Evolutionary conservation across 1,140 invertebrate species (phyloP), one percentile per base, ranked within the genome.

Genomic region (Saccostrea glomerata): DNA sequence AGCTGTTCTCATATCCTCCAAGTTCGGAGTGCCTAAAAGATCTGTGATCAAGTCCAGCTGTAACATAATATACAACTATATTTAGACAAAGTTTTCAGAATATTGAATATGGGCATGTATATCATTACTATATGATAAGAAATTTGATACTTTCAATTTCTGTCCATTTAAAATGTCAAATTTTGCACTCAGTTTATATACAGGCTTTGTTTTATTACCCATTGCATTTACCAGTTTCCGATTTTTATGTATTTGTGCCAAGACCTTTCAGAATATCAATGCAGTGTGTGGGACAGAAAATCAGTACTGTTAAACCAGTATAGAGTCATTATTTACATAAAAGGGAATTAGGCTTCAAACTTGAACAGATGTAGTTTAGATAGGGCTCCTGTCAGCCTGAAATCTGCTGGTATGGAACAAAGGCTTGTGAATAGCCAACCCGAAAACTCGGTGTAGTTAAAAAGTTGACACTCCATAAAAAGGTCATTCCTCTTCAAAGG

Each of bases 21-120:
- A 95, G 30, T 89, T 89, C 55, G 99, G 99, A n/a, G 99, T 99
- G 82, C 99, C 99, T 89, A 99, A 96, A 88, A 99, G 95, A 95
- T 99, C 98, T 47, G 98, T 99, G 92, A 99, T 99, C 90, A 99
- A 95, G 95, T 99, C 99, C 95, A 99, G 95, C 97, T 98, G 96
- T 85, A 96, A 96, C 25, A 30, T 63, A 63, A 63, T 20, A 63
- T 63, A 63, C 5, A 6, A 6, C 5, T 47, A 6, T 47, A 47
- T 47, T 47, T 1, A 47, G 47, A 47, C 30, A 47, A 47, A 47
- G 6, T 47, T 6, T 47, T 6, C 9, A 0, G 1, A 9, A 47
- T 47, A 47, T 47, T 47, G 47, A 47, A 47, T 47, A 9, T 47
- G 47, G 47, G 47, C 47, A 47, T 47, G 5, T 47, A 47, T n/a